A percentile compares a stretch with the other conserved stretches of the same genome.
Conservation (phyloP, 2,888 invertebrate species). For the Mactromeris polynyma region DNA sequence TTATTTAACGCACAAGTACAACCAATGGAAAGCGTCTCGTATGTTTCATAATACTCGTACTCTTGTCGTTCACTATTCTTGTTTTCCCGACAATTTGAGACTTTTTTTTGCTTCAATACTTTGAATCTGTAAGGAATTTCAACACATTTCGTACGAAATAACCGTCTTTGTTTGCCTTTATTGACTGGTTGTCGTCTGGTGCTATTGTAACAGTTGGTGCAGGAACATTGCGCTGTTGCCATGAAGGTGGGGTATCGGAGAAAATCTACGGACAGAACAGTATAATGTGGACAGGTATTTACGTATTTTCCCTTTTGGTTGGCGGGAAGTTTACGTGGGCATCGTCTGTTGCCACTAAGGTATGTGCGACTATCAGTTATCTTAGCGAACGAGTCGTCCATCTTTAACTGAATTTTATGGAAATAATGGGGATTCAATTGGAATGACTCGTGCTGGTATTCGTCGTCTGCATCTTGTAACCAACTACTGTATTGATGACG, state of each 20-base stretch:
- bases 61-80: not conserved
- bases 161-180: not conserved
- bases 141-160: not conserved
- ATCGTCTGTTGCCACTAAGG: not conserved
- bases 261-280: not conserved
- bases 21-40: slow-evolving; percentile 7
- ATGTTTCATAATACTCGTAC: not conserved
- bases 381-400: not conserved
- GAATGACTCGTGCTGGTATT: not conserved
- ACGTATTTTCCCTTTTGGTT: not conserved
- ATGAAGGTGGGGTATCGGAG: slow-evolving; percentile 1
- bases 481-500: not conserved
- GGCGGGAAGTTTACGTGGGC: not conserved
- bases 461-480: not conserved
- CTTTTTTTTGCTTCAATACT: slow-evolving; percentile 21
- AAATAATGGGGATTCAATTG: not conserved
- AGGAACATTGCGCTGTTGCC: slow-evolving; percentile 13
- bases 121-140: slow-evolving; percentile 11
- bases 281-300: not conserved
- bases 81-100: not conserved
- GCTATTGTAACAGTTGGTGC: not conserved
- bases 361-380: not conserved
- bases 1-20: not conserved
- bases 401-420: not conserved
- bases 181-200: not conserved